A percentile compares a stretch with the other conserved stretches of the same genome.
Conservation (phyloP, 2,113 vertebrate genomes). For the Microcebus tavaratra region DNA sequence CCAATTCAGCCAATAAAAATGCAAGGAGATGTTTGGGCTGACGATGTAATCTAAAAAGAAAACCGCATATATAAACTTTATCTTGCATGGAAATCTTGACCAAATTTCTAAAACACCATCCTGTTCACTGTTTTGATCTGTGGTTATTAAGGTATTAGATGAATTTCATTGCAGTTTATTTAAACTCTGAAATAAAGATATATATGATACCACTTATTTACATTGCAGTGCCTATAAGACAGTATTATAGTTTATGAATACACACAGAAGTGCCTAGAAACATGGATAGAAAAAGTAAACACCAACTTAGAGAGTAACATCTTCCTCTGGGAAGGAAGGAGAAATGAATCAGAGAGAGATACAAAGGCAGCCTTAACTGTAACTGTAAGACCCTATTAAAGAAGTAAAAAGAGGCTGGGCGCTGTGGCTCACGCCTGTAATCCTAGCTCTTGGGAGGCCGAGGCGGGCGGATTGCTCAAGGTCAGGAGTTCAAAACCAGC, state of each 20-base stretch:
- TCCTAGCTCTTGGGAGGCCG: no score
- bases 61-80: slow-evolving; percentile 55
- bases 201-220: background rate
- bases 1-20: slow-evolving; percentile 98
- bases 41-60: slow-evolving; percentile 95
- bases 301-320: background rate
- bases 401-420: background rate
- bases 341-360: background rate
- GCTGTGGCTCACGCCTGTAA: no score
- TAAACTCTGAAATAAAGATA: slow-evolving; percentile 16
- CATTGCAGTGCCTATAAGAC: background rate
- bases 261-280: background rate
- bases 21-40: slow-evolving; percentile 99
- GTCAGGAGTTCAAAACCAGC: no score
- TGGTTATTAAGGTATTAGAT: slow-evolving; percentile 11
- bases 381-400: background rate
- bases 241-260: background rate
- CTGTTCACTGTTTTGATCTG: slow-evolving; percentile 31
- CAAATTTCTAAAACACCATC: background rate
- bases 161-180: background rate
- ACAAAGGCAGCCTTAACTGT: background rate
- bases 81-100: slow-evolving; percentile 55
- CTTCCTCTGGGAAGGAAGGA: slow-evolving; percentile 2
- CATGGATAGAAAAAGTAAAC: slow-evolving; percentile 23
- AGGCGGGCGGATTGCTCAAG: no score